Percentiles rank a stretch among this genome's conserved stretches.
These are phyloP conservation scores for Willisornis vidua DNA, from an alignment of 2,113 vertebrate genomes.

Conservation along the genomic window DNA sequence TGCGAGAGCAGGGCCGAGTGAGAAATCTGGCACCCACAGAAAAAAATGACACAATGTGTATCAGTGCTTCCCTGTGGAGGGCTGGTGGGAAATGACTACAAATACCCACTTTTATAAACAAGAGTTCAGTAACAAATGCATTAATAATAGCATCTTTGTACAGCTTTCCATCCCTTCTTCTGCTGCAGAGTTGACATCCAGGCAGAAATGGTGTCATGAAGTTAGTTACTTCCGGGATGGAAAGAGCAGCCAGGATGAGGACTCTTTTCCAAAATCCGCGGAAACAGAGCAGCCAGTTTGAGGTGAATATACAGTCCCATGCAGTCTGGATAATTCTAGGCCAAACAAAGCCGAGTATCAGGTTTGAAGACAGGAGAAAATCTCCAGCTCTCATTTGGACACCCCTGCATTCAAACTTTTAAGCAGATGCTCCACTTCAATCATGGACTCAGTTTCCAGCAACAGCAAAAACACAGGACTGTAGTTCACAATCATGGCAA, in stretches of 20 bases:
- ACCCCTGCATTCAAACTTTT: neutral
- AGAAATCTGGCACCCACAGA: neutral
- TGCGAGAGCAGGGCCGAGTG: neutral
- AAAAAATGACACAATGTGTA: neutral
- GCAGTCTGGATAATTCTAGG: neutral
- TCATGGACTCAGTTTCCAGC: neutral
- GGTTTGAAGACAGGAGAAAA: neutral
- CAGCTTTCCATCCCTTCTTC: neutral
- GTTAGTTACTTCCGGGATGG: neutral
- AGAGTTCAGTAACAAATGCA: neutral
- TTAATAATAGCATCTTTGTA: neutral
- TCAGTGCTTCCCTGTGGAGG: neutral
- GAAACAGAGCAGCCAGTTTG: neutral
- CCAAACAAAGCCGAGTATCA: neutral
- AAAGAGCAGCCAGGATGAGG: neutral
- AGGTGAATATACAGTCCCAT: neutral
- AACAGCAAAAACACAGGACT: neutral
- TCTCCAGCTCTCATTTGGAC: neutral
- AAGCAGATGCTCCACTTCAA: neutral
- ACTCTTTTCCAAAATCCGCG: neutral
- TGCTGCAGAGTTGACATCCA: rapidly evolving
- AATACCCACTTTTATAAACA: neutral
- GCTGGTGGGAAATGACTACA: neutral
- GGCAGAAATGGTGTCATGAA: neutral
- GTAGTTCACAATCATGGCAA: neutral